Evolutionary conservation across 2,113 vertebrate species (phyloP), one percentile per base, ranked within the genome.

Genomic region (Antechinus stuartii): DNA sequence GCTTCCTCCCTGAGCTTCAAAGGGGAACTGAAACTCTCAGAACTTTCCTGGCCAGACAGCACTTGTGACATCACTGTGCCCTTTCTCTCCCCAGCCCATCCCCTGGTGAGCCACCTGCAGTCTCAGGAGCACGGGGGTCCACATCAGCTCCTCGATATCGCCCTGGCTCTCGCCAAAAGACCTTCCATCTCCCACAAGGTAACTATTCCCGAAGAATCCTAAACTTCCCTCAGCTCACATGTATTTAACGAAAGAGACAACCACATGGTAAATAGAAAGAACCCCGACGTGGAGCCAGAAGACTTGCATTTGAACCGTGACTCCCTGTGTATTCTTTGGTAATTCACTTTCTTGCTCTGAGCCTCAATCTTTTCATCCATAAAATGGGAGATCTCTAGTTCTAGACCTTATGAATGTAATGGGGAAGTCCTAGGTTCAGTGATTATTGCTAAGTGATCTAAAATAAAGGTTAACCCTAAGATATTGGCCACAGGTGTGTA

Each of bases 11-110:
- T 84, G 68, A 42, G 35, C 68, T 42, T 84, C 7, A 2, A 84
- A 84, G 19, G 22, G n/a, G n/a, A 84, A 84, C 19, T 84, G 19
- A 23, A n/a, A 52, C 14, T 1, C 61, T 46, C 16, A 54, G 95
- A 93, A 95, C n/a, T 16, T 91, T 94, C 92, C 76, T 46, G 35
- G 52, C 90, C 14, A 0, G n/a, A 68, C 57, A 14, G 35, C 57
- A 22, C 91, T 91, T 97, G 47, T 96, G 97, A 96, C 93, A 35
- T 96, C 96, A 94, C 54, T 50, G n/a, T 84, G 35, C 7, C n/a
- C 68, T 42, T 84, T 42, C 35, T 76, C 68, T 84, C n/a, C n/a
- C 68, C 68, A 23, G 68, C 19, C 68, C 16, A 84, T 42, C 68
- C 68, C 68, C 19, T 23, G 22, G 68, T 42, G 68, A 84, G n/a